Conservation (phyloP, 2,888 invertebrate genomes). For the Julus scandinavius region DNA sequence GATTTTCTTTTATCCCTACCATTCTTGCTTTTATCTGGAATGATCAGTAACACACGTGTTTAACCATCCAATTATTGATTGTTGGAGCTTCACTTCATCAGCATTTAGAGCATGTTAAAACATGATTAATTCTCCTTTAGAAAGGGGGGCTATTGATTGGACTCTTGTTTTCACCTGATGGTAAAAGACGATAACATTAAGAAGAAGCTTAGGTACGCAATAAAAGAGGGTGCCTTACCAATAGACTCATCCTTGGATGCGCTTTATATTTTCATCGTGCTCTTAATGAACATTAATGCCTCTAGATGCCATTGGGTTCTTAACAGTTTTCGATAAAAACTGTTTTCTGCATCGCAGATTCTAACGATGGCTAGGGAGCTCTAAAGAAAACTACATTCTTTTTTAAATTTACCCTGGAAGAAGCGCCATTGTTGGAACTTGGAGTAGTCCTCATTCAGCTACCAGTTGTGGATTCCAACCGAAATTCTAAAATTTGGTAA, state of each 20-base stretch:
- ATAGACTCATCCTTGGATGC: constrained; percentile 2
- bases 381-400: not conserved
- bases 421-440: not conserved
- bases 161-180: constrained; percentile 16
- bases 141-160: constrained; percentile 28
- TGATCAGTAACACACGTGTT: constrained; percentile 1
- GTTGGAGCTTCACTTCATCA: constrained; percentile 5
- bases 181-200: constrained; percentile 17
- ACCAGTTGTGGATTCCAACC: no score
- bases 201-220: constrained; percentile 19
- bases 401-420: not conserved
- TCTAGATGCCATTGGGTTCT: not conserved
- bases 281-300: constrained; percentile 33
- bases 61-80: constrained; percentile 33
- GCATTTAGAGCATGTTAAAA: constrained; percentile 26
- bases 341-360: not conserved
- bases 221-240: not conserved
- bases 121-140: constrained; percentile 17
- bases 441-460: no score
- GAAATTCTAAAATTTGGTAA: no score
- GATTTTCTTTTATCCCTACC: not conserved
- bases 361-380: not conserved
- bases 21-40: not conserved
- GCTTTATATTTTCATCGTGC: constrained; percentile 18
- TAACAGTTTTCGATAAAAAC: not conserved